Evolutionary conservation across 2,797 vertebrate genomes (phyloP).

Genomic region (Chloroceryle amazona): DNA sequence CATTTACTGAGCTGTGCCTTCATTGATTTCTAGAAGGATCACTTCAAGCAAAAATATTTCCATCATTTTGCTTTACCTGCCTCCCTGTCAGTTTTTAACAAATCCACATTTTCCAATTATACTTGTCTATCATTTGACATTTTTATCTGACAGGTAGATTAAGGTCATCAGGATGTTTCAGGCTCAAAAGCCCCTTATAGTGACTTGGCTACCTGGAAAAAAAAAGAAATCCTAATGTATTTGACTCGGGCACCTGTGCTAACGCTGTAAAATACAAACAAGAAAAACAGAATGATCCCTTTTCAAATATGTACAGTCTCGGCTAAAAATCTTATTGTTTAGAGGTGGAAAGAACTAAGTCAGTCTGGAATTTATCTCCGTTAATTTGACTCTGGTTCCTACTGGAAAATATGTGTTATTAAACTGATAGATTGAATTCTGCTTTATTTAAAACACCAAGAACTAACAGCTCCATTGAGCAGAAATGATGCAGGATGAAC

Average conservation of each 20-base stretch:
- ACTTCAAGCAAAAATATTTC: constrained; percentile 35
- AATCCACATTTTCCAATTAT: constrained; percentile 65
- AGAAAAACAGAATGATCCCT: background rate
- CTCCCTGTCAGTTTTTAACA: constrained; percentile 46
- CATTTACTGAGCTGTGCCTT: background rate
- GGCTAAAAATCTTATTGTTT: background rate
- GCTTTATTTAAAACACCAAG: background rate
- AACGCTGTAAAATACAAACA: background rate
- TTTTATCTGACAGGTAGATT: constrained; percentile 72
- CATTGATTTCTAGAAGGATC: constrained; percentile 29
- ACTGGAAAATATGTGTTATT: background rate
- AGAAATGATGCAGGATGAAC: background rate
- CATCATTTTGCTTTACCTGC: background rate
- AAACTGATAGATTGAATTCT: background rate
- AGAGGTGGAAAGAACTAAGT: background rate
- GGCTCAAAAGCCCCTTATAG: background rate
- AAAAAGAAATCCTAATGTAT: background rate
- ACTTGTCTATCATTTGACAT: constrained; percentile 11
- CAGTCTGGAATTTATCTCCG: background rate
- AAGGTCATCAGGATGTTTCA: constrained; percentile 38
- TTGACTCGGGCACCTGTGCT: background rate
- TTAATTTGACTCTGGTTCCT: background rate
- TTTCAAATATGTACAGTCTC: background rate
- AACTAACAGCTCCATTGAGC: background rate
- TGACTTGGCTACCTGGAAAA: background rate